Evolutionary conservation across 1,140 invertebrate genomes (phyloP).

Genomic region (Aphelinus atriplicis): DNA sequence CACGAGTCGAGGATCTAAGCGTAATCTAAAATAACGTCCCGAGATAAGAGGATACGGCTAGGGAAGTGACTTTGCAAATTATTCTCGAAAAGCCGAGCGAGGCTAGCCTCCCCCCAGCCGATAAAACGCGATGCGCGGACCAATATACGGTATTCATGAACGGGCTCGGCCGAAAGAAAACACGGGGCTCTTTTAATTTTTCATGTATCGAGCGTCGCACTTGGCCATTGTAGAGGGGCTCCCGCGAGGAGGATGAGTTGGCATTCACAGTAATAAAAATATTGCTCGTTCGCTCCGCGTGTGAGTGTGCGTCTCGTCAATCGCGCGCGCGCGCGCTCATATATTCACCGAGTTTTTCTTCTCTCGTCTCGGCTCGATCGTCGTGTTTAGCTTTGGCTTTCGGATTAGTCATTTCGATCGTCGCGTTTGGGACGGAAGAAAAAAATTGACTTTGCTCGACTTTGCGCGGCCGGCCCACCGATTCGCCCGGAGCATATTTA

Average conservation of each 20-base stretch:
- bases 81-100: slow-evolving; percentile 11
- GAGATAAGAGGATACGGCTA: neutral
- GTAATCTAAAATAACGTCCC: slow-evolving; percentile 4
- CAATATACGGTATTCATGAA: neutral
- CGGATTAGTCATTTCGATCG: slow-evolving; percentile 24
- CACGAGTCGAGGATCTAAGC: slow-evolving; percentile 2
- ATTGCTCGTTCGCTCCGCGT: neutral
- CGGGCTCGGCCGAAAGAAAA: slow-evolving; percentile 6
- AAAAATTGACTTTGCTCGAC: too few species aligned
- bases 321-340: neutral
- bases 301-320: neutral
- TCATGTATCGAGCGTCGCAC: slow-evolving; percentile 9
- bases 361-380: neutral
- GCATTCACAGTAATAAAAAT: slow-evolving; percentile 30
- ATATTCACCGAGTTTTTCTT: slow-evolving; percentile 1
- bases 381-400: slow-evolving; percentile 13
- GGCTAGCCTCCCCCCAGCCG: neutral
- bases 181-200: slow-evolving; percentile 34
- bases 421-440: neutral
- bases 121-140: neutral
- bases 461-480: too few species aligned
- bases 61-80: slow-evolving; percentile 33
- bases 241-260: slow-evolving; percentile 24
- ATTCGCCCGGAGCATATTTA: too few species aligned
- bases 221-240: neutral